Percentiles rank a stretch among this genome's conserved stretches.
phyloP scores from a whole-genome alignment of 2,888 invertebrate species.

The Anticlea derivata region DNA sequence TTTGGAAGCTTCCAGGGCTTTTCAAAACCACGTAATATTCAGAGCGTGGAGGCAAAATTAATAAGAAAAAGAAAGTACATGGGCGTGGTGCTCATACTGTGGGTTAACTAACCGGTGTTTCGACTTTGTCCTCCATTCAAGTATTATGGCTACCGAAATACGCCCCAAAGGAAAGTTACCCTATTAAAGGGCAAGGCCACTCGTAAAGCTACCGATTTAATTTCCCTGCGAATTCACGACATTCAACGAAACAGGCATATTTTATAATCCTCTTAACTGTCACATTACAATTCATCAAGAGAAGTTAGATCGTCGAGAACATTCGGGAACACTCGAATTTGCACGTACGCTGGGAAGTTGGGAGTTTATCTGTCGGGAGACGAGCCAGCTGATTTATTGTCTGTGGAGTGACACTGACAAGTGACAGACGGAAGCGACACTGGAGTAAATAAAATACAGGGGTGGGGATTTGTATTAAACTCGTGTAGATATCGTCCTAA shows the following conservation, averaged over 20 bases:
- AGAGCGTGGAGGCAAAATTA: neutral
- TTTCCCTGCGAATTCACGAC: slow-evolving; percentile 19
- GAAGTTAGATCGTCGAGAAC: slow-evolving; percentile 32
- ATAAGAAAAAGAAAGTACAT: neutral
- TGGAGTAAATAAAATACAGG: slow-evolving; percentile 13
- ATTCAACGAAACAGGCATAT: slow-evolving; percentile 32
- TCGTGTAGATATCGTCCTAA: slow-evolving; percentile 5
- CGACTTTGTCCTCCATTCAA: slow-evolving; percentile 4
- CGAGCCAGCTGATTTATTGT: slow-evolving; percentile 50
- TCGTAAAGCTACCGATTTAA: slow-evolving; percentile 23
- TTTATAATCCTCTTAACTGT: slow-evolving; percentile 39
- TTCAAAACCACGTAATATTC: neutral
- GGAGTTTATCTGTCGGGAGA: slow-evolving; percentile 49
- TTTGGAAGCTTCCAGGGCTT: neutral
- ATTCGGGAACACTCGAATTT: slow-evolving; percentile 46
- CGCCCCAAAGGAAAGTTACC: neutral
- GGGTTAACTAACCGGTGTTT: slow-evolving; percentile 2
- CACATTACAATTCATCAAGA: slow-evolving; percentile 48
- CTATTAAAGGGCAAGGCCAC: slow-evolving; percentile 15
- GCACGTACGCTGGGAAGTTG: slow-evolving; percentile 52
- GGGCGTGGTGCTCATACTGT: neutral
- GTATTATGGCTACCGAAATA: slow-evolving; percentile 7
- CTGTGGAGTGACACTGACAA: slow-evolving; percentile 35
- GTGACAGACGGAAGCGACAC: slow-evolving; percentile 33
- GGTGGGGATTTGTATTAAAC: neutral